Evolutionary conservation across 1,140 invertebrate species (phyloP).

Genomic region (Zaprionus taronus): DNA sequence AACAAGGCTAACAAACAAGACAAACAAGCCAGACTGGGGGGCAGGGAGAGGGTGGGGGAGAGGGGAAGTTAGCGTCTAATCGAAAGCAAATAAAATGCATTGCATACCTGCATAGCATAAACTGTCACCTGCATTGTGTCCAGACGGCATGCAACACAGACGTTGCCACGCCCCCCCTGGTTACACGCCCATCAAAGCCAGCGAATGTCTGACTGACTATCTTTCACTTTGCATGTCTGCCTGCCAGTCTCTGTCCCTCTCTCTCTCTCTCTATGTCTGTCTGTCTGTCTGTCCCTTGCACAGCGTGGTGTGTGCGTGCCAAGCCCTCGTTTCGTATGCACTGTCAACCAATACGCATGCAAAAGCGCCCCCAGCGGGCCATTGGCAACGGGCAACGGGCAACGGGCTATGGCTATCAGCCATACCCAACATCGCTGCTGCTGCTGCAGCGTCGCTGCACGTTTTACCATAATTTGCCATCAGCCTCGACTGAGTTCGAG

Average conservation of each 20-base stretch:
- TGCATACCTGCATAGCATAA: constrained; percentile 79
- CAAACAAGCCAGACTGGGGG: constrained; percentile 8
- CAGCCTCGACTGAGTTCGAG: constrained; percentile 46
- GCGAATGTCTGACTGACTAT: constrained; percentile 6
- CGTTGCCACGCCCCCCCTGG: constrained; percentile 2
- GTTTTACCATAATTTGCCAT: constrained; percentile 79
- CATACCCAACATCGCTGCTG: constrained; percentile 2
- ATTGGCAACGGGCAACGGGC: constrained; percentile 12
- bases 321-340: constrained; percentile 70
- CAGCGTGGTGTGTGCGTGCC: constrained; percentile 55
- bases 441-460: constrained; percentile 47
- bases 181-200: constrained; percentile 17
- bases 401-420: constrained; percentile 27
- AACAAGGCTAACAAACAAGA: constrained; percentile 73
- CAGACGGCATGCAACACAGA: constrained; percentile 48
- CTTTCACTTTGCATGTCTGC: neutral
- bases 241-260: constrained; percentile 9
- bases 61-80: constrained; percentile 59
- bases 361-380: constrained; percentile 7
- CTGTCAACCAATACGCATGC: constrained; percentile 28
- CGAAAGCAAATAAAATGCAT: constrained; percentile 82
- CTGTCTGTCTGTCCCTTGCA: constrained; percentile 37
- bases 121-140: constrained; percentile 72
- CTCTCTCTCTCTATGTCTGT: neutral
- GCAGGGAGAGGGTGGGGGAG: too few species aligned